Evolutionary conservation across 2,888 invertebrate genomes (phyloP).

Genomic region (Boloria selene): DNA sequence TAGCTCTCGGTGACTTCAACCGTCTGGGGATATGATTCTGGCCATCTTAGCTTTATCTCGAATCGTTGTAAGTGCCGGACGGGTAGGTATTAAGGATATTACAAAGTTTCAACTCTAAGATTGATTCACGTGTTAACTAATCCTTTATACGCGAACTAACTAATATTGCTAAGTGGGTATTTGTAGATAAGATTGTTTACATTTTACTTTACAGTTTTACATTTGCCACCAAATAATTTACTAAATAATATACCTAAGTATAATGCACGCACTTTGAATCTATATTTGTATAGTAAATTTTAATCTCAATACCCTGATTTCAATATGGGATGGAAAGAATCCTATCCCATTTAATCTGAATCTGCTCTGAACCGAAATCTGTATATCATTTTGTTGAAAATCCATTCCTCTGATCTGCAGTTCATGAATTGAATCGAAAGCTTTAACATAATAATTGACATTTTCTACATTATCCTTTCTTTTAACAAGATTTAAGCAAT

Average conservation of each 20-base stretch:
- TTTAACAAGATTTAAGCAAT: too few relatives aligned
- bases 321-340: constrained; percentile 4
- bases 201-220: constrained; percentile 1
- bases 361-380: constrained; percentile 45
- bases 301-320: too few relatives aligned
- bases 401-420: constrained; percentile 43
- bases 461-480: too few relatives aligned
- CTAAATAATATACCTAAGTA: neutral
- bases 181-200: neutral
- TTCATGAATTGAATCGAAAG: constrained; percentile 55
- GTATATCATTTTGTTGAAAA: constrained; percentile 49
- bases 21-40: constrained; percentile 12
- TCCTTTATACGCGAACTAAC: neutral
- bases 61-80: constrained; percentile 16
- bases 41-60: constrained; percentile 11
- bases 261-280: too few relatives aligned
- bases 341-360: constrained; percentile 49
- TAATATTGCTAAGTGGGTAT: neutral
- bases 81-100: constrained; percentile 10
- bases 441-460: constrained; percentile 45
- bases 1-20: constrained; percentile 6
- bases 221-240: neutral
- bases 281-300: too few relatives aligned
- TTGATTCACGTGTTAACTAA: constrained; percentile 16
- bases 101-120: constrained; percentile 15